A percentile compares a stretch with the other conserved stretches of the same genome.
Evolutionary conservation across 2,888 invertebrate species (phyloP).

Genomic region (Iphiclides podalirius): DNA sequence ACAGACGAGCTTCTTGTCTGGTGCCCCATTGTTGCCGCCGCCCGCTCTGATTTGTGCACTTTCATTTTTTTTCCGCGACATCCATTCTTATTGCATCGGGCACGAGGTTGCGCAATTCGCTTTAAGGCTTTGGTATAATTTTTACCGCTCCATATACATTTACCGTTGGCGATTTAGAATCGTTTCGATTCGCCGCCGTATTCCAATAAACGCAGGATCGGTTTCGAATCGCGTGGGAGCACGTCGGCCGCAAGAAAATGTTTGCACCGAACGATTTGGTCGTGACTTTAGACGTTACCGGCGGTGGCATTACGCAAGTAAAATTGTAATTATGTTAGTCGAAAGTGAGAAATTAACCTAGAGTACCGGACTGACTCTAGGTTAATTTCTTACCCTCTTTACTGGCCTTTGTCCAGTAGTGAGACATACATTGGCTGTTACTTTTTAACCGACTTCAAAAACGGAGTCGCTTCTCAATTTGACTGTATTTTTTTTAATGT

Average conservation of each 20-base stretch:
- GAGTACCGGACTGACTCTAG: no score
- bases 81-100: conserved; percentile 72
- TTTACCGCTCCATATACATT: conserved; percentile 56
- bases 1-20: conserved; percentile 54
- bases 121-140: conserved; percentile 78
- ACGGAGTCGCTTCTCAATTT: no score
- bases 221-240: conserved; percentile 22
- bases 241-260: conserved; percentile 32
- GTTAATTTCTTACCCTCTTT: no score
- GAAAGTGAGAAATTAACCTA: conserved; percentile 72
- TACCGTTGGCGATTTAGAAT: background rate
- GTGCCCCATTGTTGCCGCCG: conserved; percentile 69
- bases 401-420: no score
- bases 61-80: conserved; percentile 76
- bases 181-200: conserved; percentile 24
- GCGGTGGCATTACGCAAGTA: conserved; percentile 63
- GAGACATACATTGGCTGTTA: no score
- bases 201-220: conserved; percentile 28
- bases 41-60: conserved; percentile 71
- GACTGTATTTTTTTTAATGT: no score
- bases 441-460: no score
- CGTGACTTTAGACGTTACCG: conserved; percentile 75
- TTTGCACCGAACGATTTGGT: conserved; percentile 50
- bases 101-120: conserved; percentile 73
- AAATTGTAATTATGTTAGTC: conserved; percentile 69